Base-by-base conservation (phyloP, 2,113 vertebrate species). In the Australoheros scitulus region DNA sequence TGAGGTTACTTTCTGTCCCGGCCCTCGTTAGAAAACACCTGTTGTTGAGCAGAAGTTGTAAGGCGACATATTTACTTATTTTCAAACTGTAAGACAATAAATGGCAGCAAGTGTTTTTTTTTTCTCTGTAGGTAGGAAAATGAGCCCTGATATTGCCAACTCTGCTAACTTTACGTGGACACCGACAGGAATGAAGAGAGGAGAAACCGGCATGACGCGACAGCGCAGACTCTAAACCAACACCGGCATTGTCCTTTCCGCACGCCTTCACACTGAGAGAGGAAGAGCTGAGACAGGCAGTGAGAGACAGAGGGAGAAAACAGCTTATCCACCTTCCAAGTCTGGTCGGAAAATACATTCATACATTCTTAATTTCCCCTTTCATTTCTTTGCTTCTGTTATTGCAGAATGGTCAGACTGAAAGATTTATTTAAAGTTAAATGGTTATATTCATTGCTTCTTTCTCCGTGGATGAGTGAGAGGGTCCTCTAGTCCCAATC, bases 331-430 rank as follows among this genome's bases (percentile, higher is more conserved):
- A 70, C 57, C 55, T 61, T 78, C 70, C 74, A 55, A 68, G 43
- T 86, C 80, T 86, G 78, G 24, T 70, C 43, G 59, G 86, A 72
- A 87, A 86, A 88, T 77, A 87, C 85, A 83, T 89, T 87, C 76
- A 82, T 94, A 95, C 95, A 95, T 94, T 94, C 93, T 91, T 94
- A 88, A 88, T 58, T 77, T 64, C 77, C 61, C 57, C 58, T 79
- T 87, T 59, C 34, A 63, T 82, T 81, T 70, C 82, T 65, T 86
- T 83, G 82, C 87, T 93, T 90, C 89, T 88, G 89, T 95, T 95
- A 96, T 95, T 96, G 95, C 95, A 95, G 94, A 94, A 91, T 81
- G 89, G 92, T 94, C 93, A 88, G 91, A 95, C 92, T 80, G 80
- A 87, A 87, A 82, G 85, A 76, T 88, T 91, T 85, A 79, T 92